These are phyloP conservation scores for Suncus etruscus DNA, from an alignment of 2,113 vertebrate species.

Conservation along the genomic window DNA sequence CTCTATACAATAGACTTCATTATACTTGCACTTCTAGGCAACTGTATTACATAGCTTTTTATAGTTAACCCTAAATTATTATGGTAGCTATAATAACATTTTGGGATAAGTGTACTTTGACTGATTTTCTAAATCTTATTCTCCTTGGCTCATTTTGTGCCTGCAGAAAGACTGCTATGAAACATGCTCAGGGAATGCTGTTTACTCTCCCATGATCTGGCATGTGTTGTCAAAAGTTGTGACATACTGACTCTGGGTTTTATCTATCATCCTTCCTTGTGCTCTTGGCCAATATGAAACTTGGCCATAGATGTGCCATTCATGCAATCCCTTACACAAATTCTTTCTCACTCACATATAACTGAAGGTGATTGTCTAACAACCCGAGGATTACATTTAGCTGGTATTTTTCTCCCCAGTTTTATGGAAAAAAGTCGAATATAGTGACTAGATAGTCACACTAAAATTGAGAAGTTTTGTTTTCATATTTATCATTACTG, in stretches of 20 bases:
- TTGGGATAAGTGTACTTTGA: neutral
- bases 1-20: neutral
- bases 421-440: neutral
- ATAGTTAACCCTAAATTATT: neutral
- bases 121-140: neutral
- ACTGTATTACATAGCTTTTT: neutral
- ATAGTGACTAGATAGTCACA: neutral
- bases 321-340: neutral
- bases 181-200: neutral
- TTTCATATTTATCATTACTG: constrained; percentile 20
- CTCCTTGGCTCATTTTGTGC: neutral
- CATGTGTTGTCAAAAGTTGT: neutral
- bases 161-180: neutral
- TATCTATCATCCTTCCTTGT: neutral
- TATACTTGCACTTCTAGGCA: neutral
- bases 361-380: neutral
- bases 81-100: neutral
- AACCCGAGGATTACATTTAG: neutral
- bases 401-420: neutral
- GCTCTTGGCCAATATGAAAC: too few relatives aligned
- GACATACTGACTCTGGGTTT: neutral
- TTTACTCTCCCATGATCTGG: neutral
- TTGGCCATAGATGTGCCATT: neutral
- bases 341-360: neutral
- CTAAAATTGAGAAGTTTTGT: neutral